A percentile compares a stretch with the other conserved stretches of the same genome.
Conservation (phyloP, 1,140 invertebrate genomes). For the Whitmania pigra region DNA sequence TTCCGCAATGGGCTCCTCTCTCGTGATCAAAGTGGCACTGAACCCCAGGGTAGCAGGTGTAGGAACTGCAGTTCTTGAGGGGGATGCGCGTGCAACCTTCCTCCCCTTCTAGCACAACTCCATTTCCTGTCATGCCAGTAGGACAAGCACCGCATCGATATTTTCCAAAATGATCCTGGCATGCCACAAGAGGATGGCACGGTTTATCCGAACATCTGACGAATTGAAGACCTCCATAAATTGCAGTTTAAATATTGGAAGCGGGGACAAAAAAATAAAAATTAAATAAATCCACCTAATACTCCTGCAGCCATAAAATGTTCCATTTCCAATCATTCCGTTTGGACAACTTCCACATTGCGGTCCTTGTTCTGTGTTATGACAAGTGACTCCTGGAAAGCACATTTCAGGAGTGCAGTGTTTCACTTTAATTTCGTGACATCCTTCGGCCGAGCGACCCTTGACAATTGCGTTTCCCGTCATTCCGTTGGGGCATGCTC, state of each 20-base stretch:
- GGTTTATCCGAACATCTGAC: constrained; percentile 59
- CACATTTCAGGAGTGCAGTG: background rate
- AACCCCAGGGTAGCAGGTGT: constrained; percentile 64
- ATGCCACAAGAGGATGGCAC: constrained; percentile 66
- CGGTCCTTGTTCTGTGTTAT: constrained; percentile 49
- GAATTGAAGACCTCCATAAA: background rate
- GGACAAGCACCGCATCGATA: constrained; percentile 56
- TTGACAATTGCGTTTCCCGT: background rate
- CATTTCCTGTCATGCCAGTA: constrained; percentile 67
- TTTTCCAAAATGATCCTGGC: constrained; percentile 52
- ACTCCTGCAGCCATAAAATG: constrained; percentile 49
- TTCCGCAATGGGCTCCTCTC: constrained; percentile 53
- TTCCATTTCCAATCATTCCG: constrained; percentile 70
- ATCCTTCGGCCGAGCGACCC: background rate
- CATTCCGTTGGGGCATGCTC: background rate
- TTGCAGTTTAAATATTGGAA: constrained; percentile 31
- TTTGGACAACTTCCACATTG: constrained; percentile 67
- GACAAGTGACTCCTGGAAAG: constrained; percentile 60
- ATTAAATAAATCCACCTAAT: constrained; percentile 8
- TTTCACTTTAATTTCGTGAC: background rate
- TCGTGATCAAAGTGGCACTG: constrained; percentile 59
- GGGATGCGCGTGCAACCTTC: constrained; percentile 29
- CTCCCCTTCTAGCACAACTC: constrained; percentile 45
- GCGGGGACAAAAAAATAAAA: no score
- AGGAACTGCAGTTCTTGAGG: constrained; percentile 34